Percentiles rank a stretch among this genome's conserved stretches.
phyloP scores from a whole-genome alignment of 2,113 vertebrate genomes.

The Tautogolabrus adspersus region DNA sequence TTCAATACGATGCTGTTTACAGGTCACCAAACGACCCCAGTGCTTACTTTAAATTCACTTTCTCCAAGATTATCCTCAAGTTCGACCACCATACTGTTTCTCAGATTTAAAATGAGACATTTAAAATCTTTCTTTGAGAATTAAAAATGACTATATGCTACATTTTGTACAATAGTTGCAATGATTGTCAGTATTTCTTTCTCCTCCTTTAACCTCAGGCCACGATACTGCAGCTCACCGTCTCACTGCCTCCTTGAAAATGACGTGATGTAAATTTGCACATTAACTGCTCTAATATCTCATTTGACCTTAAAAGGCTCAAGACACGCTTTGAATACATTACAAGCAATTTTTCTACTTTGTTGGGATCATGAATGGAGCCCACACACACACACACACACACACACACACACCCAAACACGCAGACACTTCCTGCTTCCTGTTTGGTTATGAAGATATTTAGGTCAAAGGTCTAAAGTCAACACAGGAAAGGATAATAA shows the following conservation, averaged over 20 bases:
- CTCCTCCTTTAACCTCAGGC: not conserved
- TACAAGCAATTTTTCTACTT: not conserved
- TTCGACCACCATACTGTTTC: too few species aligned
- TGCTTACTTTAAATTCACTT: too few species aligned
- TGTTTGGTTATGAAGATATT: constrained; percentile 64
- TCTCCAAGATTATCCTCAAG: too few species aligned
- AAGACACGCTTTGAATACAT: not conserved
- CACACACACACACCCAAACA: not conserved
- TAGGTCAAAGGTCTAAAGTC: constrained; percentile 78
- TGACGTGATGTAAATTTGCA: not conserved
- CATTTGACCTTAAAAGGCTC: constrained; percentile 3
- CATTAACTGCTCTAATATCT: not conserved
- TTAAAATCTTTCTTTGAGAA: too few species aligned
- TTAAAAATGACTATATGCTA: too few species aligned
- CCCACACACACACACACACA: not conserved
- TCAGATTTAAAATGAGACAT: too few species aligned
- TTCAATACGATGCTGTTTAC: not conserved
- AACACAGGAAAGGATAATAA: constrained; percentile 58
- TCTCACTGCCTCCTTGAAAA: not conserved
- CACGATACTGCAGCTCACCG: not conserved
- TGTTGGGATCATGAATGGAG: not conserved
- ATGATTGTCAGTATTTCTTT: not conserved
- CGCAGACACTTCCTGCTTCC: constrained; percentile 9
- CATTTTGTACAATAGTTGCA: not conserved
- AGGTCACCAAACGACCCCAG: not conserved